Evolutionary conservation across 2,888 invertebrate species (phyloP).

Genomic region (Lissocephala sabroskyi): DNA sequence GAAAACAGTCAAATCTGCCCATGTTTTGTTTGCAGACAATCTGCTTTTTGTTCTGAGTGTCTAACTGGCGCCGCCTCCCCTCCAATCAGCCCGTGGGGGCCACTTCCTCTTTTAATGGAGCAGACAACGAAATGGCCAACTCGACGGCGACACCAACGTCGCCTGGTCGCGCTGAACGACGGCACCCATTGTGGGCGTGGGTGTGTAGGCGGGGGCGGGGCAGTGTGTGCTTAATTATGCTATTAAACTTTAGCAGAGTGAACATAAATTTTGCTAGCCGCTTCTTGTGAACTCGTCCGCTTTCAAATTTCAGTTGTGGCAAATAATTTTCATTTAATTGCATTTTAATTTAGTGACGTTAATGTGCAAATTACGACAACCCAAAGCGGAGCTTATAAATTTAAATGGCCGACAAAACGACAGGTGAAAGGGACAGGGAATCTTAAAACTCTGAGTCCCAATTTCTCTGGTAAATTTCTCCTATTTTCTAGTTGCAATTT

Average conservation of each 20-base stretch:
- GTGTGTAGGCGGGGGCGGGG: background rate
- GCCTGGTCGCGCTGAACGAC: slow-evolving; percentile 3
- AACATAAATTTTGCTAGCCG: slow-evolving; percentile 16
- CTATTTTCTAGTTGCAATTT: too few relatives aligned
- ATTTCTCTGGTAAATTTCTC: too few relatives aligned
- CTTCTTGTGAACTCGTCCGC: background rate
- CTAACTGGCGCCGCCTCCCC: slow-evolving; percentile 44
- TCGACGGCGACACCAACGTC: background rate
- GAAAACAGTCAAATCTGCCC: slow-evolving; percentile 58
- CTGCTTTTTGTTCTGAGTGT: slow-evolving; percentile 61
- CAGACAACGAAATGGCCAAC: slow-evolving; percentile 37
- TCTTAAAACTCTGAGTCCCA: too few relatives aligned
- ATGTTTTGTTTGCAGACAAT: slow-evolving; percentile 60
- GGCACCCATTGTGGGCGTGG: background rate
- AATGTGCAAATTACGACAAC: too few relatives aligned
- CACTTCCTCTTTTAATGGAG: background rate
- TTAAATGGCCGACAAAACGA: too few relatives aligned
- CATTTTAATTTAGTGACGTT: too few relatives aligned
- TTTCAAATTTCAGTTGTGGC: slow-evolving; percentile 15
- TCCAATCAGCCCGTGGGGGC: background rate
- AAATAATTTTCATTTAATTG: slow-evolving; percentile 13
- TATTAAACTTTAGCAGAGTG: slow-evolving; percentile 25
- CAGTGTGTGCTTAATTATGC: slow-evolving; percentile 29
- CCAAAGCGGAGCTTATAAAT: too few relatives aligned
- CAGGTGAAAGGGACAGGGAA: too few relatives aligned